phyloP scores from a whole-genome alignment of 2,113 vertebrate genomes.

The Maccullochella peelii region DNA sequence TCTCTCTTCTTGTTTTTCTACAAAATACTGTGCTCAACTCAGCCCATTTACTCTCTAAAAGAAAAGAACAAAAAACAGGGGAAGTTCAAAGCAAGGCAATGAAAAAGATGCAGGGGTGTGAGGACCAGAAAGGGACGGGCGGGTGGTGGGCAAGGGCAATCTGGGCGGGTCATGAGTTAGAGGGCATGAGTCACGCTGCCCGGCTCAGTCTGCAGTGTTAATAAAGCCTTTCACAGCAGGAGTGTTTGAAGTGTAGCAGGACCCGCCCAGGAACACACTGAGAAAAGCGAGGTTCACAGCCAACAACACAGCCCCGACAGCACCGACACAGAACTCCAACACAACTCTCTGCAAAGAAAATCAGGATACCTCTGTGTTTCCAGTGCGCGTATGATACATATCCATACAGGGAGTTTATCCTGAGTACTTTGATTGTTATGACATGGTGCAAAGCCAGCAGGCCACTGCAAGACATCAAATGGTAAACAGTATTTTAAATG shows the following conservation, averaged over 20 bases:
- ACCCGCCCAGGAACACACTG: conserved; percentile 59
- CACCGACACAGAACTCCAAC: not conserved
- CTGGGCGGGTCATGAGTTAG: conserved; percentile 47
- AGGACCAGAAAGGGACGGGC: not conserved
- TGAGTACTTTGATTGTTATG: not conserved
- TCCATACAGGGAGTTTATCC: no score
- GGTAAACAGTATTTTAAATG: not conserved
- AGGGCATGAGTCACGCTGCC: conserved; percentile 60
- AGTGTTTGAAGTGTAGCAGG: conserved; percentile 65
- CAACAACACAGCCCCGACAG: conserved; percentile 10
- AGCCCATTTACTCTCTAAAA: not conserved
- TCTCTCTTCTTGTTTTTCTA: conserved; percentile 8
- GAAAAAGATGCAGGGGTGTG: conserved; percentile 5
- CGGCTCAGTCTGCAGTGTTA: conserved; percentile 41
- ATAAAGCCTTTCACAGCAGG: conserved; percentile 64
- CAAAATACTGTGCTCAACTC: not conserved
- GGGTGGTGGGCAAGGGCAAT: conserved; percentile 7
- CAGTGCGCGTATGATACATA: no score
- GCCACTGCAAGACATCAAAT: not conserved
- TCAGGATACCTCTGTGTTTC: not conserved
- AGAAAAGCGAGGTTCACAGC: conserved; percentile 37
- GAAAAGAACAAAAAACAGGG: conserved; percentile 5
- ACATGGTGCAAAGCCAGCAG: not conserved
- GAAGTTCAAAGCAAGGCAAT: conserved; percentile 12
- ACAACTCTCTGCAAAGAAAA: not conserved